Evolutionary conservation across 2,888 invertebrate species (phyloP), one percentile per base, ranked within the genome.

Genomic region (Epinotia brunnichana): DNA sequence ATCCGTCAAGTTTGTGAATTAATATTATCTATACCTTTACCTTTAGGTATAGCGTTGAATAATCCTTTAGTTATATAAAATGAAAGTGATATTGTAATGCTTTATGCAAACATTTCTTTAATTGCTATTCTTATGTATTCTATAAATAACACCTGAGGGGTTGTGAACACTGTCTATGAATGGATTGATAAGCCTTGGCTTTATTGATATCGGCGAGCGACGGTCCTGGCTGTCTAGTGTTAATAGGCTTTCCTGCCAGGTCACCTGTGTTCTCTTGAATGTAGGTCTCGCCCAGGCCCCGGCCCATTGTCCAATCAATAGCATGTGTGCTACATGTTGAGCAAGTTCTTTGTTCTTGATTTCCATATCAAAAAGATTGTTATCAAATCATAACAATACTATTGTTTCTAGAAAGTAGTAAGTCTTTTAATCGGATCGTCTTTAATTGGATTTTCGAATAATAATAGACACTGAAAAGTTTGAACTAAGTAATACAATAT

Each of bases 241-340:
- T 86, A 86, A 79, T 82, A 81, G 80, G 81, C 82, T 81, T 82
- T 83, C 80, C 82, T 83, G 82, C 80, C 81, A 83, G 87, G 85
- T 86, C 88, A 86, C 81, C 83, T 81, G 83, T 80, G 81, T 80
- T 80, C 82, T 82, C 60, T 51, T 57, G 63, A 73, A 90, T 87
- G 83, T 90, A 83, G 91, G 90, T 88, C 90, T 78, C 83, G 82
- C 83, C 81, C 84, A 81, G 76, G 83, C 79, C 75, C 80, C 79
- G 77, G 77, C 81, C 75, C 75, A 75, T 86, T 86, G 84, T 86
- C 80, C 77, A 90, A 87, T 88, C 86, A 84, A 89, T 87, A 86
- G 56, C 60, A 69, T 61, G 56, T 24, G 51, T 44, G 68, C 69
- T 69, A 64, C 64, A 53, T 54, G 63, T 73, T 63, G 61, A 57